Percentiles rank a stretch among this genome's conserved stretches.
These are phyloP conservation scores for Parus major DNA, from an alignment of 2,113 vertebrate species.

Conservation along the genomic window DNA sequence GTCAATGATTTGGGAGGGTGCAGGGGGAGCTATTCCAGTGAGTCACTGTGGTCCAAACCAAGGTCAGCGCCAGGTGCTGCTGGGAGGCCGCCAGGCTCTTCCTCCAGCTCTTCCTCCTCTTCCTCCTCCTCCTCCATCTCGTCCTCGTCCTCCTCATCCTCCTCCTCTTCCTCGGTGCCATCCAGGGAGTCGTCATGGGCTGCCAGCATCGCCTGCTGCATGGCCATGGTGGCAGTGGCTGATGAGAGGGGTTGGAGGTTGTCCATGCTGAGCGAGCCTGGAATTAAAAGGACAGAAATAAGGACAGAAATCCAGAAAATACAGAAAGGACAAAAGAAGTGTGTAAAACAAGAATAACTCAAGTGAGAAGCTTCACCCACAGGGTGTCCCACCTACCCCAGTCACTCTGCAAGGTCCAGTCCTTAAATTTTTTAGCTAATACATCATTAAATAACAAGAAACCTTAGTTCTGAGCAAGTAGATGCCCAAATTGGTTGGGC, in stretches of 20 bases:
- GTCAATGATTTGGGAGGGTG: not conserved
- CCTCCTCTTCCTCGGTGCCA: slow-evolving; percentile 89
- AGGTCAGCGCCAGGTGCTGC: slow-evolving; percentile 80
- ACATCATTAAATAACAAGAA: not conserved
- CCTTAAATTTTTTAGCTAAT: not conserved
- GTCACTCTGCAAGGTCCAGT: not conserved
- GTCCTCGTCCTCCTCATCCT: slow-evolving; percentile 79
- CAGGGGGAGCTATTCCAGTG: slow-evolving; percentile 82
- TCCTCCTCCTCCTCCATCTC: slow-evolving; percentile 78
- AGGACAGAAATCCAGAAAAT: not conserved
- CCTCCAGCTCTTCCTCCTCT: slow-evolving; percentile 78
- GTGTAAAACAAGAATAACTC: not conserved
- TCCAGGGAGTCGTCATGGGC: slow-evolving; percentile 93
- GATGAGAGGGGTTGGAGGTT: slow-evolving; percentile 93
- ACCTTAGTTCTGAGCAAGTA: not conserved
- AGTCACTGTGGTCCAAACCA: slow-evolving; percentile 92
- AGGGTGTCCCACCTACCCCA: not conserved
- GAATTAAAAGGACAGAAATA: not conserved
- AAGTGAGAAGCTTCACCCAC: not conserved
- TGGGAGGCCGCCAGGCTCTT: slow-evolving; percentile 77
- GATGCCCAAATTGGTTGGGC: not conserved
- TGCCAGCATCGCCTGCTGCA: slow-evolving; percentile 97
- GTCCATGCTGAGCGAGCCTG: slow-evolving; percentile 91
- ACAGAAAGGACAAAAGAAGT: not conserved
- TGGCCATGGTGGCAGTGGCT: slow-evolving; percentile 92